Base-by-base conservation (phyloP, 2,797 vertebrate genomes). In the Takifugu rubripes region DNA sequence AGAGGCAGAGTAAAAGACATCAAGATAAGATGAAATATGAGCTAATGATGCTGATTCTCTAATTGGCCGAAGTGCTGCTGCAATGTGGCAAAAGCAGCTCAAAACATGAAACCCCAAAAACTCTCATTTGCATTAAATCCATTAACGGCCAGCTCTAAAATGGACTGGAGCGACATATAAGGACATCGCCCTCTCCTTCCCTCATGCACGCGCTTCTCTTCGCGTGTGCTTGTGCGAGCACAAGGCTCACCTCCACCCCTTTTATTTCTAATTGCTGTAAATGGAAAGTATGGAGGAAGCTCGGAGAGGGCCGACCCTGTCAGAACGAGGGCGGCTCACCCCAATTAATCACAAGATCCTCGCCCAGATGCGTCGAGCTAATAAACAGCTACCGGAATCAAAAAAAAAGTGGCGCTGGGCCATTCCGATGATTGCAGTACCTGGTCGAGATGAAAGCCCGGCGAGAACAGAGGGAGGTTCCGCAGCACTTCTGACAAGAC, bases 291-390 rank as follows among this genome's bases (percentile, higher is more conserved):
- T 78, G 80, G 66, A 60, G 79, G 77, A 84, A 79, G 77, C 70
- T 91, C 87, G 92, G 90, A 84, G 86, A 91, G 80, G 88, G 83
- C 81, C 94, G 94, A 94, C 94, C 93, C 94, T 94, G 90, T 92
- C 94, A 91, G 92, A 89, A 86, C 76, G 56, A 84, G 89, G 89
- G 90, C 83, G 78, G 74, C 90, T 95, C 91, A 94, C 94, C 93
- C 92, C 93, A 95, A 94, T 96, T 95, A 95, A 96, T 95, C 94
- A 95, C 88, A 91, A 80, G 88, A 92, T 94, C 85, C 90, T 61
- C 63, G 55, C 77, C 91, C 90, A 94, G 91, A 93, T 91, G 89
- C 91, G 93, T 88, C 79, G 91, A 92, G 91, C 92, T 94, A 94
- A 93, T 94, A 92, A 92, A 92, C 84, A 88, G 84, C 81, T 78